Evolutionary conservation across 2,888 invertebrate species (phyloP).

Genomic region (Latheticus oryzae): DNA sequence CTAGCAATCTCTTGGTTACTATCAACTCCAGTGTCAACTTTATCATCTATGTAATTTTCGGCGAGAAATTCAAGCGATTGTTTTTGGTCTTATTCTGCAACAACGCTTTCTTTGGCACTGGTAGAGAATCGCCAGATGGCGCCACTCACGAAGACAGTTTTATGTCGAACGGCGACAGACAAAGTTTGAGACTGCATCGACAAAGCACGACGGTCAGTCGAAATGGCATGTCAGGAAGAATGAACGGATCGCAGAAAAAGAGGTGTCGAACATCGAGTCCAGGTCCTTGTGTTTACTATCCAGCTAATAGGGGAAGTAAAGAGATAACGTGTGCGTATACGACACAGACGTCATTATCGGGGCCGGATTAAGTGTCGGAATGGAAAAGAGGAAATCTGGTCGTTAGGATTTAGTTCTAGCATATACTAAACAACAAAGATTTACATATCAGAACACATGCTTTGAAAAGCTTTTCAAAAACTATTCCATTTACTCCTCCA

Average conservation of each 20-base stretch:
- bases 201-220: conserved; percentile 66
- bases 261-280: conserved; percentile 63
- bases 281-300: conserved; percentile 70
- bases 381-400: conserved; percentile 35
- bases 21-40: conserved; percentile 98
- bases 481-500: too few species aligned
- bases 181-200: conserved; percentile 74
- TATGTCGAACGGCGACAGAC: conserved; percentile 82
- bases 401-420: too few species aligned
- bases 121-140: conserved; percentile 76
- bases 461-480: too few species aligned
- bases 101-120: conserved; percentile 64
- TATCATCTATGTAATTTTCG: conserved; percentile 97
- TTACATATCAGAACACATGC: too few species aligned
- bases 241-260: conserved; percentile 55
- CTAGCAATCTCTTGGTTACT: conserved; percentile 92
- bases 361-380: conserved; percentile 50
- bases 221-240: conserved; percentile 59
- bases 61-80: conserved; percentile 93
- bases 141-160: conserved; percentile 86
- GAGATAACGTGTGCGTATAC: conserved; percentile 57
- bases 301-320: conserved; percentile 61
- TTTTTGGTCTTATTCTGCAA: conserved; percentile 68
- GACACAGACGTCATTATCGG: conserved; percentile 57
- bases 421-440: too few species aligned